Percentiles rank a stretch among this genome's conserved stretches.
These are phyloP conservation scores for Lordiphosa andalusiaca DNA, from an alignment of 2,888 invertebrate species.

Conservation along the genomic window DNA sequence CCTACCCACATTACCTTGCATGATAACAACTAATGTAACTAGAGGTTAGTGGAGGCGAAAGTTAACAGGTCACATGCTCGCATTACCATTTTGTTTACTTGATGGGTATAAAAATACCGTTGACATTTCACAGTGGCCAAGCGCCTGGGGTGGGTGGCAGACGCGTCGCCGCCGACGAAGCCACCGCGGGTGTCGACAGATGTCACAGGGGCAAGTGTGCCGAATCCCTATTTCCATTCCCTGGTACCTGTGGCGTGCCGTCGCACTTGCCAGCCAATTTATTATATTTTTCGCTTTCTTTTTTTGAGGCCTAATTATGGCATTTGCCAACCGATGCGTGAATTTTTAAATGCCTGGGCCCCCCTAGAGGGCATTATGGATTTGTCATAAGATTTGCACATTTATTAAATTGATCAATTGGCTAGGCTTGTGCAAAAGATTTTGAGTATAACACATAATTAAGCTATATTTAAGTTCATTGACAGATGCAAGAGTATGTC, in stretches of 20 bases:
- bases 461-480: no score
- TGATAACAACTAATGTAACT: conserved; percentile 11
- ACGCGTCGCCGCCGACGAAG: conserved; percentile 20
- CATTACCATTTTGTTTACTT: conserved; percentile 42
- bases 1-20: conserved; percentile 13
- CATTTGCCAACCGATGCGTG: conserved; percentile 53
- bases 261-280: conserved; percentile 68
- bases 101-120: conserved; percentile 60
- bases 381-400: conserved; percentile 17
- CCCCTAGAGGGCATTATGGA: conserved; percentile 13
- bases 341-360: conserved; percentile 38
- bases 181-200: conserved; percentile 2
- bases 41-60: conserved; percentile 4
- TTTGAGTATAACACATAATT: no score
- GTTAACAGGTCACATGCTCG: conserved; percentile 18
- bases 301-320: conserved; percentile 58
- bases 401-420: no score
- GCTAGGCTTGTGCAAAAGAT: no score
- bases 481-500: no score
- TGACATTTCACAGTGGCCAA: conserved; percentile 58
- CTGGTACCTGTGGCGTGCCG: conserved; percentile 34
- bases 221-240: conserved; percentile 10
- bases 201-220: conserved; percentile 1
- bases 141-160: conserved; percentile 13
- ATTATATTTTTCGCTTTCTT: conserved; percentile 42